phyloP scores from a whole-genome alignment of 1,140 invertebrate genomes.

The Orussus abietinus region DNA sequence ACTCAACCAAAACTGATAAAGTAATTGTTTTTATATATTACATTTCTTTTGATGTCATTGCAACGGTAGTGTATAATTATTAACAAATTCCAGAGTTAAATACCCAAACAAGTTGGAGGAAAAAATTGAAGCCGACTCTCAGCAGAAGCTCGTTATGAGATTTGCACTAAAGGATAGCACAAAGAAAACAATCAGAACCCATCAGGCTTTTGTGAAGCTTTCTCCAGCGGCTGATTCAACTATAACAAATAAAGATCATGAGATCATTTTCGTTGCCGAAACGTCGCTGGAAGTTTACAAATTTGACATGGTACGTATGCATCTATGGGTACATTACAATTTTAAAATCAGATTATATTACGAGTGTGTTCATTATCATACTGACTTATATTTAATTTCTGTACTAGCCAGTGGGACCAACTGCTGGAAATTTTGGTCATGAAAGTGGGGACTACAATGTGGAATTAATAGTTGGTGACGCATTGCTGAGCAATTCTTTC shows the following conservation, averaged over 20 bases:
- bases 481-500: slow-evolving; percentile 84
- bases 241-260: slow-evolving; percentile 63
- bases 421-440: slow-evolving; percentile 76
- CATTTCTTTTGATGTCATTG: slow-evolving; percentile 5
- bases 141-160: slow-evolving; percentile 84
- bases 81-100: slow-evolving; percentile 54
- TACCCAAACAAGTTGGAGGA: slow-evolving; percentile 69
- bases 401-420: slow-evolving; percentile 72
- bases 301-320: slow-evolving; percentile 76
- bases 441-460: slow-evolving; percentile 78
- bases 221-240: slow-evolving; percentile 39
- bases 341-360: too few species aligned
- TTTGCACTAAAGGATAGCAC: slow-evolving; percentile 74
- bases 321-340: too few species aligned
- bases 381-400: too few species aligned
- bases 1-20: slow-evolving; percentile 72
- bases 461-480: slow-evolving; percentile 86
- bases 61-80: slow-evolving; percentile 1
- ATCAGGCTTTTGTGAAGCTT: slow-evolving; percentile 90
- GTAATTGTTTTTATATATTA: slow-evolving; percentile 42
- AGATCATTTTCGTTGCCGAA: slow-evolving; percentile 92
- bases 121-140: slow-evolving; percentile 75
- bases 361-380: too few species aligned
- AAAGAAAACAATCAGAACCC: slow-evolving; percentile 71
- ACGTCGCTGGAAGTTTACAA: slow-evolving; percentile 82